Evolutionary conservation across 2,113 vertebrate genomes (phyloP), one percentile per base, ranked within the genome.

Genomic region (Labeo rohita): DNA sequence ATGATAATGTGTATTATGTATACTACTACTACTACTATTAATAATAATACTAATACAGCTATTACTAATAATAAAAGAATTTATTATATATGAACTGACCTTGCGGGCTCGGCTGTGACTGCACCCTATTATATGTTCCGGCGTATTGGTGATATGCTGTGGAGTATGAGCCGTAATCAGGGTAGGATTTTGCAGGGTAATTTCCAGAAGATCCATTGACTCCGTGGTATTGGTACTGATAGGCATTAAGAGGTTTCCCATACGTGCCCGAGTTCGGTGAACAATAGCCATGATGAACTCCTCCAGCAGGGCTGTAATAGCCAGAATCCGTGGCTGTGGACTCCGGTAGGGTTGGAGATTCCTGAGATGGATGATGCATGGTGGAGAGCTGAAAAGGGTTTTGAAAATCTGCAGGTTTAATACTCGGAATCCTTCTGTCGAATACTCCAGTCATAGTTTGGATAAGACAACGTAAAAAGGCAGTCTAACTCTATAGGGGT

Each of bases 301-400:
- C 96, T 86, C 94, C 96, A 77, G 96, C 91, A n/a, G 97, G 96
- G 92, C 97, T 98, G 94, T 99, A 99, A 93, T 98, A 99, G 94
- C 98, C 98, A 90, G 98, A 97, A 94, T 99, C 98, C 92, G 98
- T 99, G 92, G 98, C 97, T 80, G 97, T 96, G 28, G 98, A 98
- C 94, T 99, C 98, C 63, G 98, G 98, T 91, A 99, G 93, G 92
- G 98, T 99, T 81, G 98, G 98, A 88, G 98, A 99, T 95, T 99
- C 98, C 96, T 99, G 98, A 94, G 95, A 95, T 89, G 95, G 95
- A 85, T 96, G 95, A 87, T 96, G 95, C 95, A 96, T 96, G 96
- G 96, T 90, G 95, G 97, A 91, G 95, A 98, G 92, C 95, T 96
- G 97, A 88, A 99, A 99, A 56, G 97, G 95, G 93, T 95, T 95